Evolutionary conservation across 1,140 invertebrate species (phyloP), one percentile per base, ranked within the genome.

Genomic region (Theocolax elegans): DNA sequence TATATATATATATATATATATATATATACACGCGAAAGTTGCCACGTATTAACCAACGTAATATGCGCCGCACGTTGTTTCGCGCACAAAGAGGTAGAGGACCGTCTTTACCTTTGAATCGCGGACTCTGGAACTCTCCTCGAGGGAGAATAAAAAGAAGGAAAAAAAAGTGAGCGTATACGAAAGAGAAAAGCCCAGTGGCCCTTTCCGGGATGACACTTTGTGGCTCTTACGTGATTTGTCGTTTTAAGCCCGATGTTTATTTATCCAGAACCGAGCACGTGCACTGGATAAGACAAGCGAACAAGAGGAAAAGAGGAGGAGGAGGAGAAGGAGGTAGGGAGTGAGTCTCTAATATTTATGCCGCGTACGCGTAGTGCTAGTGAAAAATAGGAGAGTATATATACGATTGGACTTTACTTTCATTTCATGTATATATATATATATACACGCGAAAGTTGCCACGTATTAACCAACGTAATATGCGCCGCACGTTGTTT

Each of bases 231-330:
- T 49, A 4, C 19, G 35, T 58, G 54, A 58, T 40, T 58, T 58
- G 54, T 58, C 31, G 54, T n/a, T 56, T 3, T 35, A 58, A 58
- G 31, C 23, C 54, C 35, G 35, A 58, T 40, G 35, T 58, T 58
- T 58, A 19, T 58, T 58, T 58, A 58, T 35, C 35, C 13, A 7
- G 17, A 35, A 19, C 51, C 27, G 8, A 31, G 31, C 54, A 58
- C 54, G 54, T 58, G 31, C 54, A 40, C 54, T 21, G 54, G n/a
- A 58, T 40, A 58, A 40, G 31, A 40, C 31, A 1, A 12, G 29
- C 9, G 7, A 7, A 75, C 35, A 62, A 59, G 51, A 54, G 46
- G 8, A 8, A 48, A 15, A 64, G 62, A 35, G 15, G 51, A 31
- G 38, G 25, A 29, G 8, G 29, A 25, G 13, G 2, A 27, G 40